A percentile compares a stretch with the other conserved stretches of the same genome.
These are phyloP conservation scores for Chloromyia formosa DNA, from an alignment of 2,888 invertebrate species.

Conservation along the genomic window DNA sequence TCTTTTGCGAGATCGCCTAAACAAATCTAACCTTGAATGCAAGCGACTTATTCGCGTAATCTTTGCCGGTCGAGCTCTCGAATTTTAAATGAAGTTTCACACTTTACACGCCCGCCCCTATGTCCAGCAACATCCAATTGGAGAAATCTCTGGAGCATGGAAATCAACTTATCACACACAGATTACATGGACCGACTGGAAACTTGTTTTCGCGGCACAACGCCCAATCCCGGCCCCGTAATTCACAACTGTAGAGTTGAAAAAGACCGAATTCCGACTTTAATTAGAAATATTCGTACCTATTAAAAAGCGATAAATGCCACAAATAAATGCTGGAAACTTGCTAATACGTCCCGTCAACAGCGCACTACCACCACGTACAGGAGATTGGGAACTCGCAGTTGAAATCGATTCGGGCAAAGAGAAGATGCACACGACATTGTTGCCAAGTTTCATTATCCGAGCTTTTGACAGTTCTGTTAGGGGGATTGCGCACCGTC, in stretches of 20 bases:
- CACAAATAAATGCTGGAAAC: constrained; percentile 21
- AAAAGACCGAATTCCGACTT: no score
- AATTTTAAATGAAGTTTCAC: neutral
- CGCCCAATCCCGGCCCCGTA: neutral
- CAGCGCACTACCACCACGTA: constrained; percentile 26
- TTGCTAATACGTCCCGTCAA: neutral
- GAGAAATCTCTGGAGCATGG: neutral
- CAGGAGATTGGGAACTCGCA: constrained; percentile 33
- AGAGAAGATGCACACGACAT: constrained; percentile 8
- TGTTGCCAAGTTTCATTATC: neutral
- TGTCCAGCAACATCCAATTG: constrained; percentile 12
- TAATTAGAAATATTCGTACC: neutral
- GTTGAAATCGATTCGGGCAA: constrained; percentile 26
- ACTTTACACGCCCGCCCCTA: constrained; percentile 1
- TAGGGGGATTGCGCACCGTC: neutral
- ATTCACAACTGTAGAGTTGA: neutral
- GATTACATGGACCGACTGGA: neutral
- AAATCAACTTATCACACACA: constrained; percentile 14
- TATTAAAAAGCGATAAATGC: constrained; percentile 22
- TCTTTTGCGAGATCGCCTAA: neutral
- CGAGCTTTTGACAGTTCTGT: neutral
- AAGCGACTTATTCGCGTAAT: constrained; percentile 8
- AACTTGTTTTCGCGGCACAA: constrained; percentile 23
- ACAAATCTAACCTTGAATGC: constrained; percentile 31
- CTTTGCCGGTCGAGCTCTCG: constrained; percentile 8